Base-by-base conservation (phyloP, 2,888 invertebrate species). In the Lutraria lutraria region DNA sequence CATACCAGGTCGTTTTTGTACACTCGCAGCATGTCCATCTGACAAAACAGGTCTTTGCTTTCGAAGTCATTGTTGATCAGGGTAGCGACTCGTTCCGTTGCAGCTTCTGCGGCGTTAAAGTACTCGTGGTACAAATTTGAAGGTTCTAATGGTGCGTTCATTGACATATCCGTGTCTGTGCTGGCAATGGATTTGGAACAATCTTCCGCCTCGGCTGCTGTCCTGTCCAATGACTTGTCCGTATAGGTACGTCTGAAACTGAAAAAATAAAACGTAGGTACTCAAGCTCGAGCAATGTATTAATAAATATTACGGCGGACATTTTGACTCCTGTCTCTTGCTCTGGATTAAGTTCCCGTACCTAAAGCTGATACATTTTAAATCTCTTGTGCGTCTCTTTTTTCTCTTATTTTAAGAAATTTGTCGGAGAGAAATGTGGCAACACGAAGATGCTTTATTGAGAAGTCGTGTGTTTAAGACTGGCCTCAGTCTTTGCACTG, bases 21-120 rank as follows among this genome's bases (percentile, higher is more conserved):
- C 21, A 98, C 97, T 72, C 98, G 98, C 95, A 99, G 97, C 95
- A 99, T 99, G 96, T 98, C 99, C 99, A 99, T 99, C 97, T 99
- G 99, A 84, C 99, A 99, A 97, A 99, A 99, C 54, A 99, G 97
- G 0, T 92, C 89, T 0, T 72, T 86, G 43, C 86, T 72, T 12
- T 81, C 34, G 31, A 92, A 86, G 53, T 91, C 89, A 34, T 89
- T 56, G 34, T 85, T 79, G 31, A 90, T 81, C 8, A 90, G 79
- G 12, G 81, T 85, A 3, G 90, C 90, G 12, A 90, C 90, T 4
- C 88, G 68, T 34, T 90, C 90, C 6, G 90, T 88, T 3, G 88
- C 90, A 4, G 52, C 53, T 53, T 88, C 88, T 19, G 88, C 85
- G 0, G 81, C 85, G 0, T 60, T 85, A n/a, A 56, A 85, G 29